A percentile compares a stretch with the other conserved stretches of the same genome.
Evolutionary conservation across 2,797 vertebrate genomes (phyloP).

Genomic region (Hemitrygon akajei): DNA sequence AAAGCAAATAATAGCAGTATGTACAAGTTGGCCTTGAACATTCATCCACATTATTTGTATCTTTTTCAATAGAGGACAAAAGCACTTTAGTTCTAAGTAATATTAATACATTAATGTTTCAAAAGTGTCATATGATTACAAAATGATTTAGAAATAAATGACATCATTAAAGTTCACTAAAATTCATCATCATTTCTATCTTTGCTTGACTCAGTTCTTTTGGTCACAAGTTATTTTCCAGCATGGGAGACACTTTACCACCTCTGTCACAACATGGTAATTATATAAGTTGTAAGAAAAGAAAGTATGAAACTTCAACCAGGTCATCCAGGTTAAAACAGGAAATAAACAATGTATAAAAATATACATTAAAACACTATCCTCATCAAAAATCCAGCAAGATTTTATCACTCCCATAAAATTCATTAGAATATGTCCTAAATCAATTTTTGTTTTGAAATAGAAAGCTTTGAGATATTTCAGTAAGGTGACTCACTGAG

Average conservation of each 20-base stretch:
- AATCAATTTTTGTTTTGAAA: background rate
- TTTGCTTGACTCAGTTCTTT: background rate
- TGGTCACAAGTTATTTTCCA: slow-evolving; percentile 32
- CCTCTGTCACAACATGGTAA: background rate
- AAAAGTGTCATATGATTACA: slow-evolving; percentile 8
- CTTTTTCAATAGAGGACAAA: background rate
- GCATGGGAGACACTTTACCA: slow-evolving; percentile 13
- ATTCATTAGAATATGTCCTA: background rate
- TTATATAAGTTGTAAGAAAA: background rate
- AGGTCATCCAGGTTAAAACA: slow-evolving; percentile 19
- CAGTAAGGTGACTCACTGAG: background rate
- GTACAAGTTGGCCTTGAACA: background rate
- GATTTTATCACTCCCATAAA: background rate
- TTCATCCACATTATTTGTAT: background rate
- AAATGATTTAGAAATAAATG: slow-evolving; percentile 29
- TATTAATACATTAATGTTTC: background rate
- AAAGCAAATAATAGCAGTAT: background rate
- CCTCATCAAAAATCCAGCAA: background rate
- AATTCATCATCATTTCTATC: slow-evolving; percentile 4
- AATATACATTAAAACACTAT: slow-evolving; percentile 21
- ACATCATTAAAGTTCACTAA: background rate
- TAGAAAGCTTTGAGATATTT: background rate
- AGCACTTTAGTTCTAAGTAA: background rate
- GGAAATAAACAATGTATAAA: background rate
- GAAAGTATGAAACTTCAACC: background rate